Conservation (phyloP, 37 sponge, comb jelly and placozoan species). For the Hexactinellida sp. region DNA sequence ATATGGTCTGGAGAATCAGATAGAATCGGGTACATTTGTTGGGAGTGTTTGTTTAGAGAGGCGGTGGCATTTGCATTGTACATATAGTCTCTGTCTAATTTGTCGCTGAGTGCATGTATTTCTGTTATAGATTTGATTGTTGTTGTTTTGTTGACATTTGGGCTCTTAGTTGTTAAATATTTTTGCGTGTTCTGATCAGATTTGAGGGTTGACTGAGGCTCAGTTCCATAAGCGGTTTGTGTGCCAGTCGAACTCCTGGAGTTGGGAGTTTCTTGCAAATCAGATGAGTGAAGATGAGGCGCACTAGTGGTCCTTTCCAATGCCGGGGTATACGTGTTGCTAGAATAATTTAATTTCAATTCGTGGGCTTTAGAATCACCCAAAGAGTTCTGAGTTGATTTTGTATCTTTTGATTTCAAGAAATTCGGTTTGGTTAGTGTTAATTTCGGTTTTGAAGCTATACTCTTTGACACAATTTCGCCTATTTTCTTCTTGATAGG, state of each 20-base stretch:
- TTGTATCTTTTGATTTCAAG: not conserved
- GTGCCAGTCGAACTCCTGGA: not conserved
- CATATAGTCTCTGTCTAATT: not conserved
- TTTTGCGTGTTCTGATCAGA: not conserved
- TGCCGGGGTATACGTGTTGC: not conserved
- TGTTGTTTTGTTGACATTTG: not conserved
- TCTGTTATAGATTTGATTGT: not conserved
- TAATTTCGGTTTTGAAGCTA: not conserved
- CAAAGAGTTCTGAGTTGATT: not conserved
- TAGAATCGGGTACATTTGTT: not conserved
- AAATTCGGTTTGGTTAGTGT: not conserved
- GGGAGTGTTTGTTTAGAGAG: not conserved
- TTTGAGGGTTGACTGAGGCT: not conserved
- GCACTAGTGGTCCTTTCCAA: no score
- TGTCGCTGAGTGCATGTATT: not conserved
- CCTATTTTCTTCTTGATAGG: not conserved
- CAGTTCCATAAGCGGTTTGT: not conserved
- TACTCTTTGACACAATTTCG: not conserved
- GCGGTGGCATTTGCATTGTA: not conserved
- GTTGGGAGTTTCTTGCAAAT: not conserved
- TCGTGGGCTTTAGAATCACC: not conserved
- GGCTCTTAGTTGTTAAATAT: not conserved
- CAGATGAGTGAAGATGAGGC: not conserved
- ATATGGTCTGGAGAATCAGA: not conserved
- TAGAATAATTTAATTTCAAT: not conserved